Percentiles rank a stretch among this genome's conserved stretches.
Evolutionary conservation across 2,888 invertebrate genomes (phyloP).

Genomic region (Ophioninae sp.): DNA sequence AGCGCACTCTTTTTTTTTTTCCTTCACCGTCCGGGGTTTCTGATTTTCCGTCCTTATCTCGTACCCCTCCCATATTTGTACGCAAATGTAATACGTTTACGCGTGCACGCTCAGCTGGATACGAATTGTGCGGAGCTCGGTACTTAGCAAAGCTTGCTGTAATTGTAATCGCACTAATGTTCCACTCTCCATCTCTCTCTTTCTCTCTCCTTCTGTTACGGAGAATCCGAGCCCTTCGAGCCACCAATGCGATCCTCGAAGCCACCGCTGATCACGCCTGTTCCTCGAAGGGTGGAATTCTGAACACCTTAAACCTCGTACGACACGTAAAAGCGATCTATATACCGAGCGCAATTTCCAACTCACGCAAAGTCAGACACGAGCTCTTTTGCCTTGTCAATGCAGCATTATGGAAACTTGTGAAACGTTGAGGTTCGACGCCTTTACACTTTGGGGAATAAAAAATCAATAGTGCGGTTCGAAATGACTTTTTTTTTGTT

Average conservation of each 20-base stretch:
- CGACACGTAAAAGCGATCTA: not conserved
- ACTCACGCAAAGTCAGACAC: not conserved
- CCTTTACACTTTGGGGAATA: not conserved
- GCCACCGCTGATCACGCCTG: constrained; percentile 3
- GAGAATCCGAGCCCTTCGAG: constrained; percentile 43
- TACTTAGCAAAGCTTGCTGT: constrained; percentile 66
- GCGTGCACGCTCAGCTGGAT: constrained; percentile 9
- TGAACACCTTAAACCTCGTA: constrained; percentile 41
- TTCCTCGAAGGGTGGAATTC: constrained; percentile 17
- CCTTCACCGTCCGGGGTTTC: constrained; percentile 29
- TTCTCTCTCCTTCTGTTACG: not conserved
- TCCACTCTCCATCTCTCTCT: constrained; percentile 23
- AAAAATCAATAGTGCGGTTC: not conserved
- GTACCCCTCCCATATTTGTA: not conserved
- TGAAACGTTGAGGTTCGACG: not conserved
- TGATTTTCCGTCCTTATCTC: constrained; percentile 14
- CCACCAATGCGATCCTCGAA: constrained; percentile 21
- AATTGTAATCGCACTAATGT: constrained; percentile 74
- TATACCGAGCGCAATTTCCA: not conserved
- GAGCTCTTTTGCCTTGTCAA: not conserved
- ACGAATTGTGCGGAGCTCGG: constrained; percentile 33
- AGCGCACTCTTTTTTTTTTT: constrained; percentile 4
- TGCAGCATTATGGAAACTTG: not conserved
- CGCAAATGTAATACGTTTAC: constrained; percentile 36
- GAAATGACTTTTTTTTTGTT: not conserved